Evolutionary conservation across 2,797 vertebrate species (phyloP), one percentile per base, ranked within the genome.

Genomic region (Ataeniobius toweri): DNA sequence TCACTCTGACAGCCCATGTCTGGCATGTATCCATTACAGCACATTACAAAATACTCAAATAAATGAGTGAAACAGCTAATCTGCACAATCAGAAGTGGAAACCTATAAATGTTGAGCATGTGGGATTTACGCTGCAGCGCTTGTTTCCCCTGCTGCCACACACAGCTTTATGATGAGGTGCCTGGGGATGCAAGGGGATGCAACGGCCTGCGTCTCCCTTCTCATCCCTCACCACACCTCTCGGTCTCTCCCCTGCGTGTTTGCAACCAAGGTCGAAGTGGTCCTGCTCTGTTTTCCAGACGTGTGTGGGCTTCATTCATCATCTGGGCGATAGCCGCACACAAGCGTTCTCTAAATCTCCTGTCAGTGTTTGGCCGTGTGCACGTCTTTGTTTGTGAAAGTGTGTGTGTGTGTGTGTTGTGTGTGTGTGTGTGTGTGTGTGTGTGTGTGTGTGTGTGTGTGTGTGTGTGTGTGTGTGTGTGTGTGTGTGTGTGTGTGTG

Each of bases 281-380:
- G 89, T 89, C 85, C 78, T 86, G 88, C 84, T 91, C 81, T 88
- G 87, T 90, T 93, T 94, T 92, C 79, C 81, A 80, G 79, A 85
- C 82, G 85, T 91, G 87, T 93, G 91, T 92, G 91, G 87, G 89
- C 90, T 92, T 88, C 93, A 94, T 95, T 93, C 91, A 94, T 95
- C 94, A 94, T 89, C 82, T 50, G 61, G 79, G 70, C 89, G 90
- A 94, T 90, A 86, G 90, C 85, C 9, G 74, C 74, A 81, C 75
- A 77, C 85, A 79, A 80, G 83, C 86, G 80, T 85, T 91, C 86
- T 87, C 89, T 89, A 91, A 91, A 93, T 93, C 86, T 83, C 85
- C 75, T 53, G 74, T 77, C 78, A 85, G 78, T 83, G 79, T 85
- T 70, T 82, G 81, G 44, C 51, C 3, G 51, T 53, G 51, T 20